Conservation (phyloP, 2,797 vertebrate genomes). For the Clarias platycephalus region DNA sequence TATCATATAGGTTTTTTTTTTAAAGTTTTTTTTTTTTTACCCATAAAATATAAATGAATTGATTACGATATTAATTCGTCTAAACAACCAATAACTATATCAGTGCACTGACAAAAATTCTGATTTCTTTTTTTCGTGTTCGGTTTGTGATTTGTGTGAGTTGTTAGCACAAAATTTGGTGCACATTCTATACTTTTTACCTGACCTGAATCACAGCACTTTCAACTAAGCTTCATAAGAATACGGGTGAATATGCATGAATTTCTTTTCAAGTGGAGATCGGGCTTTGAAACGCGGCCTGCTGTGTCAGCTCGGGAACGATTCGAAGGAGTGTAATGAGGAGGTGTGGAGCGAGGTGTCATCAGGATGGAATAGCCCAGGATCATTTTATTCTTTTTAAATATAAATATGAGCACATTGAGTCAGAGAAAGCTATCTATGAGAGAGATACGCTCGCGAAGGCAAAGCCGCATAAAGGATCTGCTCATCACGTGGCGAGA, state of each 20-base stretch:
- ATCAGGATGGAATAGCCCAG: neutral
- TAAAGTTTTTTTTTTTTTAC: neutral
- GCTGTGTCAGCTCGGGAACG: neutral
- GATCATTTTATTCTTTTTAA: neutral
- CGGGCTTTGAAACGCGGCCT: neutral
- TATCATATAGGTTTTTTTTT: neutral
- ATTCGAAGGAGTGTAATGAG: neutral
- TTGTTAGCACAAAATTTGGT: neutral
- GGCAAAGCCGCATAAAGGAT: neutral
- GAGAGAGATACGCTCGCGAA: neutral
- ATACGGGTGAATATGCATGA: neutral
- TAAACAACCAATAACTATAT: neutral
- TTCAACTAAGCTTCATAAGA: neutral
- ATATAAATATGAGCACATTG: neutral
- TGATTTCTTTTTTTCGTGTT: neutral
- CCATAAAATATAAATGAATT: no score
- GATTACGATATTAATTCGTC: neutral
- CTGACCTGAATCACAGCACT: neutral
- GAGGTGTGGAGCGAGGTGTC: conserved; percentile 2
- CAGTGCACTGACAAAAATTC: neutral
- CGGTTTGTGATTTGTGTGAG: no score
- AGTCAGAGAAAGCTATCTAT: neutral
- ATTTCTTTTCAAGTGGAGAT: conserved; percentile 8
- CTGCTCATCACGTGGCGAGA: neutral
- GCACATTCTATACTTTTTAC: neutral